Conservation (phyloP, 53 echinoderm and acorn worm species). For the Mesocentrotus franciscanus region DNA sequence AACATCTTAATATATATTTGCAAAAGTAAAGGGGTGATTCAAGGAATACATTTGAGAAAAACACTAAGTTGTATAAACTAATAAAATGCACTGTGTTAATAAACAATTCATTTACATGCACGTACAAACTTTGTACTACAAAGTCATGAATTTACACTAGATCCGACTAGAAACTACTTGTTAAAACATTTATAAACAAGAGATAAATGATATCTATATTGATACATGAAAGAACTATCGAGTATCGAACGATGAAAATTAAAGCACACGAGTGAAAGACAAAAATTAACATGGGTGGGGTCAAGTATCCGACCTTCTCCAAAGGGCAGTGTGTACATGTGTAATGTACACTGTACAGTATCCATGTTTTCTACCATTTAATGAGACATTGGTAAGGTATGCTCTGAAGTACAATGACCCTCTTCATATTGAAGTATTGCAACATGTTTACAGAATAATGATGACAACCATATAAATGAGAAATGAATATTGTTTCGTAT, state of each 20-base stretch:
- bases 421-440: too few relatives aligned
- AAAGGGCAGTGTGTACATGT: not conserved
- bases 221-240: constrained; percentile 1
- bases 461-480: too few relatives aligned
- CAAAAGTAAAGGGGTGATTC: not conserved
- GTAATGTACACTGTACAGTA: not conserved
- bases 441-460: too few relatives aligned
- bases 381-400: too few relatives aligned
- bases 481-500: too few relatives aligned
- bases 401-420: too few relatives aligned
- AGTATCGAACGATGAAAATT: not conserved
- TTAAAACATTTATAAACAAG: too few relatives aligned
- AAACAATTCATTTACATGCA: too few relatives aligned
- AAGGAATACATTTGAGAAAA: not conserved
- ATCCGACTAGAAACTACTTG: too few relatives aligned
- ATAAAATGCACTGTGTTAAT: too few relatives aligned
- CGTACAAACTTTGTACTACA: not conserved
- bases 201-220: too few relatives aligned
- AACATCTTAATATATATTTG: not conserved
- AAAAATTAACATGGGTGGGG: not conserved
- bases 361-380: too few relatives aligned
- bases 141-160: not conserved
- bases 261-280: constrained; percentile 30
- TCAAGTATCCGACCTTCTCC: not conserved
- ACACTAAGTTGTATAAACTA: not conserved